These are phyloP conservation scores for Leptocoma aspasia DNA, from an alignment of 2,113 vertebrate species.

Conservation along the genomic window DNA sequence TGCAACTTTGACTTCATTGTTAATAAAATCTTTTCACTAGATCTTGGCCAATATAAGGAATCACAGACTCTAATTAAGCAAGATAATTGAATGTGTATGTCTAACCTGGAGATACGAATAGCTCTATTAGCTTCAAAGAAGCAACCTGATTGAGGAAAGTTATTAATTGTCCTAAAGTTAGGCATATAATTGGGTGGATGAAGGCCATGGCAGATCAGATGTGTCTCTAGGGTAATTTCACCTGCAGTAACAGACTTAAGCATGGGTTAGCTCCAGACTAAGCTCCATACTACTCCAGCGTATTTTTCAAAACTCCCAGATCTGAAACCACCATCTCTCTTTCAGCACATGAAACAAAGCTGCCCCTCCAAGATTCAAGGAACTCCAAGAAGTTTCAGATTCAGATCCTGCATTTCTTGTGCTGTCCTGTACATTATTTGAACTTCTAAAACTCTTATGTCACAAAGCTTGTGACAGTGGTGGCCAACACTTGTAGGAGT, in stretches of 20 bases:
- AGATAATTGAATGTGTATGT: background rate
- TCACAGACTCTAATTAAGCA: background rate
- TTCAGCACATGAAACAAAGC: background rate
- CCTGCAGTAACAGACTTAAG: background rate
- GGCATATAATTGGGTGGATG: background rate
- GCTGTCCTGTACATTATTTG: background rate
- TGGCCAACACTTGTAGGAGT: accelerated
- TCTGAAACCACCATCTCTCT: background rate
- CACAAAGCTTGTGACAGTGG: background rate
- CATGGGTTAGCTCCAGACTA: background rate
- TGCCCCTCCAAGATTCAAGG: background rate
- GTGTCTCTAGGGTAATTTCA: background rate
- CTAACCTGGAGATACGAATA: background rate
- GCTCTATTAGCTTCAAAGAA: background rate
- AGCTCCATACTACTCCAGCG: accelerated
- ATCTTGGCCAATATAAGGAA: background rate
- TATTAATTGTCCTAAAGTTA: background rate
- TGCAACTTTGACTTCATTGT: background rate
- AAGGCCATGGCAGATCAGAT: background rate
- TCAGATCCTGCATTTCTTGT: background rate
- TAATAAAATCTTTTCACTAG: slow-evolving; percentile 3
- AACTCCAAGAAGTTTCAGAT: background rate
- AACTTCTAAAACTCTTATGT: background rate
- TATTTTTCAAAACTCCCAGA: background rate
- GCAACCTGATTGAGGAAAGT: background rate